Evolutionary conservation across 2,888 invertebrate genomes (phyloP).

Genomic region (Mongoloraphidia duomilia): DNA sequence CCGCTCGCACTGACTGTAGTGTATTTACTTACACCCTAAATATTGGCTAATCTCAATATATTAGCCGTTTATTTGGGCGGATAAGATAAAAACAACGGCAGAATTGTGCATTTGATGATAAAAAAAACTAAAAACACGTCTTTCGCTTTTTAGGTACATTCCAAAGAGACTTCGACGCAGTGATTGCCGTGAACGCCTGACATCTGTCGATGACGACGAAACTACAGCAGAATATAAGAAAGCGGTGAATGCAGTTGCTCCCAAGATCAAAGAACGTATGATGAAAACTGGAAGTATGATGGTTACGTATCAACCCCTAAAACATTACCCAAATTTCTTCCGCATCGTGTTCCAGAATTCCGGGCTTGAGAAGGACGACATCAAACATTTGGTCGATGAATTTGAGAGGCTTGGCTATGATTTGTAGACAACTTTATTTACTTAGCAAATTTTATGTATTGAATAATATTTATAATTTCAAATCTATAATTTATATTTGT

Average conservation of each 20-base stretch:
- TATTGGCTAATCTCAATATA: too few relatives aligned
- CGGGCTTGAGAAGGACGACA: constrained; percentile 65
- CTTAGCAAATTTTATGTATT: background rate
- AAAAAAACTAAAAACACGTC: too few relatives aligned
- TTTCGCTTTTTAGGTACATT: constrained; percentile 37
- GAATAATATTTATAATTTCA: background rate
- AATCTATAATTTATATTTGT: too few relatives aligned
- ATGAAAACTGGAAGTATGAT: constrained; percentile 90
- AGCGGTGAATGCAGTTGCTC: constrained; percentile 67
- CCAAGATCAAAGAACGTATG: constrained; percentile 88
- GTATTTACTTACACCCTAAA: too few relatives aligned
- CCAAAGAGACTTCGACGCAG: constrained; percentile 54
- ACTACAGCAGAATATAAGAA: constrained; percentile 40
- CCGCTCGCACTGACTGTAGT: too few relatives aligned
- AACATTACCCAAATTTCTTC: constrained; percentile 83
- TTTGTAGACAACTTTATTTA: constrained; percentile 28
- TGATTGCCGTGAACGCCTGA: constrained; percentile 19
- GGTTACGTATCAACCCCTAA: constrained; percentile 89
- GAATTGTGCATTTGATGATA: too few relatives aligned
- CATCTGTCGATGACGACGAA: constrained; percentile 23
- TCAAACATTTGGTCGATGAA: constrained; percentile 76
- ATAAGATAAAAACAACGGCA: too few relatives aligned
- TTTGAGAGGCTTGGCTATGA: constrained; percentile 72
- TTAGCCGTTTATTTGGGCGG: too few relatives aligned
- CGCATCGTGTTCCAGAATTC: constrained; percentile 88